Percentiles rank a stretch among this genome's conserved stretches.
Conservation (phyloP, 2,113 vertebrate genomes). For the Sylvietta virens region DNA sequence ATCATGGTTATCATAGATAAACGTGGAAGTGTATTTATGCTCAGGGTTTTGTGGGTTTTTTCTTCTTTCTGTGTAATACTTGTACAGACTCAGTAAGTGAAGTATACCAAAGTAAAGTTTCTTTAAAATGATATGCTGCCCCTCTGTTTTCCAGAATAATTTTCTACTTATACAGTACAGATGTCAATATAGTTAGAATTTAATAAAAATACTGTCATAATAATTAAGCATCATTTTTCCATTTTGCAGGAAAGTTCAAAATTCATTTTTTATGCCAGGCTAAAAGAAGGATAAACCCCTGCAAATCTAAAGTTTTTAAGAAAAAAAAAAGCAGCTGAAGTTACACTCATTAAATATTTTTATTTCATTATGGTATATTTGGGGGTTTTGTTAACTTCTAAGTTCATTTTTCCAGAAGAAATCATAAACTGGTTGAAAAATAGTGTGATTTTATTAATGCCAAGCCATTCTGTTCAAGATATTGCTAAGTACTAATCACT, state of each 20-base stretch:
- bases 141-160: neutral
- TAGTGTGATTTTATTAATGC: neutral
- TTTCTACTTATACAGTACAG: neutral
- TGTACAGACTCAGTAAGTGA: neutral
- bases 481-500: neutral
- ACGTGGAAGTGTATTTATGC: neutral
- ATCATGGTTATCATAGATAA: neutral
- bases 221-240: neutral
- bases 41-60: neutral
- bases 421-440: neutral
- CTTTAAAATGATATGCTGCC: neutral
- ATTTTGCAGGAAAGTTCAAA: neutral
- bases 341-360: neutral
- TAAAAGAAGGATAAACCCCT: neutral
- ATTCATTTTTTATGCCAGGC: neutral
- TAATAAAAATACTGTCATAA: neutral
- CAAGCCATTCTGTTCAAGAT: neutral
- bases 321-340: neutral
- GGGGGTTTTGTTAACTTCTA: neutral
- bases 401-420: neutral
- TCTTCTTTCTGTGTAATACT: neutral
- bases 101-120: neutral
- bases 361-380: neutral
- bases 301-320: neutral
- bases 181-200: neutral